These are phyloP conservation scores for Drosophila chauvacae DNA, from an alignment of 1,140 invertebrate genomes.

Conservation along the genomic window DNA sequence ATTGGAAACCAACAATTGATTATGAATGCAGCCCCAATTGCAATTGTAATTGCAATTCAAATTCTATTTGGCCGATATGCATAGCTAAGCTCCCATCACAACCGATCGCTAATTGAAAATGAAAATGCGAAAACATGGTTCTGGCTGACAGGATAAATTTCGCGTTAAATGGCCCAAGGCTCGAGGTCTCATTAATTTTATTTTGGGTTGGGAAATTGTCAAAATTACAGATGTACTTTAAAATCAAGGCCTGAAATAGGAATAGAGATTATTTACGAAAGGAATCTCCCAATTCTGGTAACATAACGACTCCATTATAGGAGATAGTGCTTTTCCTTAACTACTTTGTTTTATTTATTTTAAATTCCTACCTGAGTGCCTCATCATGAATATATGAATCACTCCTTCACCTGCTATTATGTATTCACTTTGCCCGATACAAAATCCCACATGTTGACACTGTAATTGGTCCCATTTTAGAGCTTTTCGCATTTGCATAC, in stretches of 20 bases:
- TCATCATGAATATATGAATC: conserved; percentile 14
- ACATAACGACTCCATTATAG: not conserved
- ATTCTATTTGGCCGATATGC: conserved; percentile 34
- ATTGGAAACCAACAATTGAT: conserved; percentile 24
- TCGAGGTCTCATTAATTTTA: not conserved
- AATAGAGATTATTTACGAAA: not conserved
- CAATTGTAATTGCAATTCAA: conserved; percentile 34
- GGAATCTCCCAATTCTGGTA: not conserved
- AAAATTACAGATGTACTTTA: not conserved
- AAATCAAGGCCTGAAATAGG: not conserved
- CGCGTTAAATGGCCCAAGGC: not conserved
- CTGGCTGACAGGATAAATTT: not conserved
- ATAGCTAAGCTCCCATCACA: conserved; percentile 32
- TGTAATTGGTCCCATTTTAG: conserved; percentile 40
- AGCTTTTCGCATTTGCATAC: conserved; percentile 29
- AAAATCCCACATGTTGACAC: conserved; percentile 30
- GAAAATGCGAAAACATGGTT: conserved; percentile 25
- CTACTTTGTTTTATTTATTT: not conserved
- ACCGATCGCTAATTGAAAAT: conserved; percentile 44
- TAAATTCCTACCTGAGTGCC: not conserved
- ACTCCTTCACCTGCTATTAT: not conserved
- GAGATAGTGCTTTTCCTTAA: not conserved
- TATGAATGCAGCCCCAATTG: conserved; percentile 43
- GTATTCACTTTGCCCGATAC: conserved; percentile 10
- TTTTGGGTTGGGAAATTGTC: not conserved